Conservation (phyloP, 2,888 invertebrate genomes). For the Eustalomyia histrio region DNA sequence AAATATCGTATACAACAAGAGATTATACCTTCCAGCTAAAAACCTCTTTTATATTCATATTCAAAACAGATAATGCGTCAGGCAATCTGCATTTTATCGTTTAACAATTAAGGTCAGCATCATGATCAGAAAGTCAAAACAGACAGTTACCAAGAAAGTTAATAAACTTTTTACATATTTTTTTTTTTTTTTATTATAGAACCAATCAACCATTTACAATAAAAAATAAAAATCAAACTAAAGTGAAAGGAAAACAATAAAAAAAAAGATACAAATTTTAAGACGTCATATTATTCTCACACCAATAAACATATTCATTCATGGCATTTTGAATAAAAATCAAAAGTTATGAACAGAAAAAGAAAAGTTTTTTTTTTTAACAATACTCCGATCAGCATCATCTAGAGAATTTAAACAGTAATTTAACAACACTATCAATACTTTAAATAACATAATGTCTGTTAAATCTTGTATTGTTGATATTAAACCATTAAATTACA, state of each 20-base stretch:
- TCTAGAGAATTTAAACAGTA: neutral
- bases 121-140: slow-evolving; percentile 8
- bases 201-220: slow-evolving; percentile 8
- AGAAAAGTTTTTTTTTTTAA: neutral
- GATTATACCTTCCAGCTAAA: no score
- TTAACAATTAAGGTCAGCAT: slow-evolving; percentile 45
- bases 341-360: neutral
- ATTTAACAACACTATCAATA: neutral
- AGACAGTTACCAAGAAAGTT: slow-evolving; percentile 7
- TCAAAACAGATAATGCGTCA: slow-evolving; percentile 4
- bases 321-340: neutral
- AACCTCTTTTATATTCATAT: neutral
- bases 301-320: neutral
- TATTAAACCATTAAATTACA: neutral
- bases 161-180: neutral
- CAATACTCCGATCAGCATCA: neutral
- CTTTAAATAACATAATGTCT: no score
- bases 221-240: slow-evolving; percentile 25
- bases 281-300: neutral
- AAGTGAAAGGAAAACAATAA: slow-evolving; percentile 50
- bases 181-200: neutral
- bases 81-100: slow-evolving; percentile 35
- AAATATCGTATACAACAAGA: no score
- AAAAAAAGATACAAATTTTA: neutral
- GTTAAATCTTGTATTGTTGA: neutral